These are phyloP conservation scores for Pherbina coryleti DNA, from an alignment of 2,888 invertebrate species.

Conservation along the genomic window DNA sequence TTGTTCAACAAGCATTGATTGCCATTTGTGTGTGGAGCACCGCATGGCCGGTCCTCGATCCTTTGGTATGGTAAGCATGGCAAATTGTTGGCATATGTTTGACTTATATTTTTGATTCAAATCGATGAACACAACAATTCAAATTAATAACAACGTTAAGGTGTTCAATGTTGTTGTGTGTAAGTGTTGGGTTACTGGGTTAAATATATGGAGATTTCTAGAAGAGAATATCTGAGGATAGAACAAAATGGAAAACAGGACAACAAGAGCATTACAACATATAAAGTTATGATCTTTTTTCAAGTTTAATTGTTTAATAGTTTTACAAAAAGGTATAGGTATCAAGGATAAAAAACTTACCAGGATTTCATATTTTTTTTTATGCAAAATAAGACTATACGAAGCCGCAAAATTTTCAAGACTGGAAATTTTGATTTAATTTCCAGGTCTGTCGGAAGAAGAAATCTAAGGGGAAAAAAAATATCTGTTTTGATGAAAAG, in stretches of 20 bases:
- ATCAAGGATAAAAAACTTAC: no score
- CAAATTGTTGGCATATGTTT: slow-evolving; percentile 27
- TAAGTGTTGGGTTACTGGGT: slow-evolving; percentile 20
- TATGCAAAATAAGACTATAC: no score
- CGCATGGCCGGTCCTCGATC: background rate
- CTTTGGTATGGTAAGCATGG: slow-evolving; percentile 14
- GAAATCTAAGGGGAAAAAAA: no score
- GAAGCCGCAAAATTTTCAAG: no score
- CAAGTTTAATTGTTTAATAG: no score
- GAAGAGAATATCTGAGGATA: background rate
- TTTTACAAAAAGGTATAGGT: no score
- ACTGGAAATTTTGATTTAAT: no score
- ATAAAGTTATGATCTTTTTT: no score
- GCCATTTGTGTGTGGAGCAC: slow-evolving; percentile 32
- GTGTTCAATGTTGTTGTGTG: background rate
- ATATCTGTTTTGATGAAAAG: no score
- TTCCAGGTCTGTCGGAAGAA: no score
- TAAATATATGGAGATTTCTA: background rate
- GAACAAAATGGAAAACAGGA: background rate
- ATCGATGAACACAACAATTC: slow-evolving; percentile 47
- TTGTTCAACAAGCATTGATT: slow-evolving; percentile 51
- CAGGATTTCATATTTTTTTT: no score
- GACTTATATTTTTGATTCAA: slow-evolving; percentile 15
- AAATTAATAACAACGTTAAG: slow-evolving; percentile 48
- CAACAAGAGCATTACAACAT: background rate